Percentiles rank a stretch among this genome's conserved stretches.
These are phyloP conservation scores for Lonchura striata DNA, from an alignment of 2,113 vertebrate genomes.

Conservation along the genomic window DNA sequence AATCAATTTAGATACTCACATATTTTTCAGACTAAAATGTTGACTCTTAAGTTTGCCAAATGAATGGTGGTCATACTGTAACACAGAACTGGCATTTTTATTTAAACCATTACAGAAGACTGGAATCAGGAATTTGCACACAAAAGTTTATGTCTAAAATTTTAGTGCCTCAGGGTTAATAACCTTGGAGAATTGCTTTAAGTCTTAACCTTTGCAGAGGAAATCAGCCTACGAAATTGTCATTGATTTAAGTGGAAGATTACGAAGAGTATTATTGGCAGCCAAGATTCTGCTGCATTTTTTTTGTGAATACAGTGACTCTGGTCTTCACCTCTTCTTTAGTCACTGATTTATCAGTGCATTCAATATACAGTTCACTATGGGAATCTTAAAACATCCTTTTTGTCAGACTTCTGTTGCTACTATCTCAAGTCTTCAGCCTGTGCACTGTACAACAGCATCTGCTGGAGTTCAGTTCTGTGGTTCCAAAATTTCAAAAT, in stretches of 20 bases:
- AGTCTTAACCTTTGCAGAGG: background rate
- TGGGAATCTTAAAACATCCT: fast-evolving
- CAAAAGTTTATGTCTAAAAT: background rate
- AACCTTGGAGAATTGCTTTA: background rate
- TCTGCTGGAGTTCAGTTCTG: background rate
- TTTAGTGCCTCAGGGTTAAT: background rate
- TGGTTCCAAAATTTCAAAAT: background rate
- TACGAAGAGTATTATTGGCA: background rate
- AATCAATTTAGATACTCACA: background rate
- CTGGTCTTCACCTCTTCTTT: background rate
- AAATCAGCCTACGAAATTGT: background rate
- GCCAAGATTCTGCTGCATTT: background rate
- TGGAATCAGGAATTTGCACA: background rate
- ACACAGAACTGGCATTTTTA: background rate
- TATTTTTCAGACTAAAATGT: background rate
- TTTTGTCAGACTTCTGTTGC: background rate
- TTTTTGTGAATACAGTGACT: background rate
- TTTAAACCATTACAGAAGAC: background rate
- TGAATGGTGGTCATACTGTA: background rate
- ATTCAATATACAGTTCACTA: background rate
- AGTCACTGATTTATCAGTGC: fast-evolving
- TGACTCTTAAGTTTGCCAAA: background rate
- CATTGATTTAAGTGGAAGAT: background rate
- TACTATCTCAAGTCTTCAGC: background rate
- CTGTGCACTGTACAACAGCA: background rate